These are phyloP conservation scores for Argyrosomus regius DNA, from an alignment of 2,797 vertebrate genomes.

Conservation along the genomic window DNA sequence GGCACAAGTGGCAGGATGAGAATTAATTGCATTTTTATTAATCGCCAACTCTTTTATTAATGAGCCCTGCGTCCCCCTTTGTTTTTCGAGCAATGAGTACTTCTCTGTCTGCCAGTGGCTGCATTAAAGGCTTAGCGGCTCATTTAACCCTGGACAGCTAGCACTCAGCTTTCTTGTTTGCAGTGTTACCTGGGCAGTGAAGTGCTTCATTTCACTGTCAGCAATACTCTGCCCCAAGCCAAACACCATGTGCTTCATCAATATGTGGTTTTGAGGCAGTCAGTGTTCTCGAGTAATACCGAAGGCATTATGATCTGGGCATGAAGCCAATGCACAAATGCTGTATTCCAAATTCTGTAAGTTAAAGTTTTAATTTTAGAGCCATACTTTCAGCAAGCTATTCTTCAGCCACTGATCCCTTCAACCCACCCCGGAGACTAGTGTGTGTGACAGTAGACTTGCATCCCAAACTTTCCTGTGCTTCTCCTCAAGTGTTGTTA, in stretches of 20 bases:
- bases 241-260: conserved; percentile 17
- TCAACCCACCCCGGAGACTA: background rate
- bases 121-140: conserved; percentile 61
- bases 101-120: conserved; percentile 29
- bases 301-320: conserved; percentile 4
- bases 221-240: background rate
- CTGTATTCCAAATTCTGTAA: background rate
- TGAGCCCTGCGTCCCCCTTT: conserved; percentile 28
- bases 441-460: background rate
- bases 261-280: conserved; percentile 11
- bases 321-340: background rate
- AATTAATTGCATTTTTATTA: conserved; percentile 73
- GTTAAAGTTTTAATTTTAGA: background rate
- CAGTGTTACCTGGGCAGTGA: conserved; percentile 39
- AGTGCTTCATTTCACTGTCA: conserved; percentile 34
- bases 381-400: background rate
- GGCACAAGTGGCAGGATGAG: conserved; percentile 35
- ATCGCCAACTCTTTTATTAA: conserved; percentile 52
- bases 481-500: conserved; percentile 19
- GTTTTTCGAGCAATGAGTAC: conserved; percentile 30
- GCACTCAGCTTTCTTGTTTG: conserved; percentile 39
- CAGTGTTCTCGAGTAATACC: background rate
- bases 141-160: conserved; percentile 41
- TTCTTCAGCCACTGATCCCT: background rate
- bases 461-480: background rate